Evolutionary conservation across 2,113 vertebrate genomes (phyloP), one percentile per base, ranked within the genome.

Genomic region (Hippoglossus stenolepis): DNA sequence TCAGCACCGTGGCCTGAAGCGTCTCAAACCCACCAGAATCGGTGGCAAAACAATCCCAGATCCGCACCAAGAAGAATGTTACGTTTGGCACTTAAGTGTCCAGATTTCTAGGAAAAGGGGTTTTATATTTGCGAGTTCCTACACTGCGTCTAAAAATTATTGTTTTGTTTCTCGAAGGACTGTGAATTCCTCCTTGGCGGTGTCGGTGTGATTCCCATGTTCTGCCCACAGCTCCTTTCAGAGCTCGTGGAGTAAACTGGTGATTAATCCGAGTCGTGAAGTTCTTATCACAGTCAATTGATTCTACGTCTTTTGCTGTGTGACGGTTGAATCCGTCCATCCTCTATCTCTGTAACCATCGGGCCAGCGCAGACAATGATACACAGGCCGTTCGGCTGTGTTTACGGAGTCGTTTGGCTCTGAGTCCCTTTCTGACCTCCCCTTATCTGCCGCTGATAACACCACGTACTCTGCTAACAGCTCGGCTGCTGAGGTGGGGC

Each of bases 391-490:
- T 35, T 78, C 47, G 28, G 75, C 70, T 28, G 80, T 85, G 84
- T 90, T 89, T 88, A 82, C 79, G 65, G 83, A 86, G 80, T 85
- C 62, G 1, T 82, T 81, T 66, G 67, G 65, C 59, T 67, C 45
- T 20, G 49, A 79, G 69, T 89, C 77, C 63, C 35, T 38, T 74
- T 88, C 76, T 89, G 84, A 87, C 89, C 85, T 79, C 47, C 23
- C 3, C 67, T 90, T 92, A 93, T 92, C 90, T 82, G 40, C 20
- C 24, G 2, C 71, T 82, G 90, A 93, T 70, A 91, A 78, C 70
- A 38, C 82, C 12, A 45, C 45, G 3, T 31, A 3, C 69, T 73
- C 58, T 74, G 57, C 65, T 23, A 20, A 70, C 73, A 71, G 75
- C 76, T 77, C 47, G 12, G 65, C 59, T 63, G 74, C 66, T 40